Percentiles rank a stretch among this genome's conserved stretches.
Conservation (phyloP, 2,797 vertebrate species). For the Squalus acanthias region DNA sequence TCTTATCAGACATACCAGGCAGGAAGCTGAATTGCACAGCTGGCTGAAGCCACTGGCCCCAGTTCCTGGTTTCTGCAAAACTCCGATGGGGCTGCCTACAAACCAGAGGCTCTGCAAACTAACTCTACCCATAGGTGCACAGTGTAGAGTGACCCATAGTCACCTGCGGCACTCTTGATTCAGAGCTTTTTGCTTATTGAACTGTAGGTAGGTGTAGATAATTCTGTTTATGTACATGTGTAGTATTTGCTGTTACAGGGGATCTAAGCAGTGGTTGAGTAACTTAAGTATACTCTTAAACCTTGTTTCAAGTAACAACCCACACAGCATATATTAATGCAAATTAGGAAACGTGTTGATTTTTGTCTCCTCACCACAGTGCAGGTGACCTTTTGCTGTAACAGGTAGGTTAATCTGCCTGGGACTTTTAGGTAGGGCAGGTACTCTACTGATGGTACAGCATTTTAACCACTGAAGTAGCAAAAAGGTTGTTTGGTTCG, state of each 20-base stretch:
- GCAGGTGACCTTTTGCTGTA: neutral
- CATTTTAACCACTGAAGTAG: neutral
- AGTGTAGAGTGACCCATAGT: neutral
- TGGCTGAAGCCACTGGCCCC: neutral
- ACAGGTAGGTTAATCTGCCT: neutral
- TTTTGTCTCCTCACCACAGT: neutral
- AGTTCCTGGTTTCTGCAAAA: neutral
- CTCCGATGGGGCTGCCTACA: neutral
- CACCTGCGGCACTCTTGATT: neutral
- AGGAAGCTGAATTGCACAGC: neutral
- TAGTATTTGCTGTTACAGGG: neutral
- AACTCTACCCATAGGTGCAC: neutral
- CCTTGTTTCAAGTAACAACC: too few species aligned
- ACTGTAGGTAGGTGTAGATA: neutral
- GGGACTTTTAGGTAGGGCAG: neutral
- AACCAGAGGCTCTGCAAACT: neutral
- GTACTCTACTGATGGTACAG: neutral
- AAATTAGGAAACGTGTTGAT: neutral
- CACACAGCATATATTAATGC: neutral
- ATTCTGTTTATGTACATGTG: neutral
- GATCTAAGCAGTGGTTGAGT: neutral
- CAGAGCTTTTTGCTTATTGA: neutral
- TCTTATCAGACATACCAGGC: neutral
- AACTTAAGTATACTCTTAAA: neutral
- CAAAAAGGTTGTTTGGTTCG: neutral